These are phyloP conservation scores for Ophion ellenae DNA, from an alignment of 2,888 invertebrate species.

Conservation along the genomic window DNA sequence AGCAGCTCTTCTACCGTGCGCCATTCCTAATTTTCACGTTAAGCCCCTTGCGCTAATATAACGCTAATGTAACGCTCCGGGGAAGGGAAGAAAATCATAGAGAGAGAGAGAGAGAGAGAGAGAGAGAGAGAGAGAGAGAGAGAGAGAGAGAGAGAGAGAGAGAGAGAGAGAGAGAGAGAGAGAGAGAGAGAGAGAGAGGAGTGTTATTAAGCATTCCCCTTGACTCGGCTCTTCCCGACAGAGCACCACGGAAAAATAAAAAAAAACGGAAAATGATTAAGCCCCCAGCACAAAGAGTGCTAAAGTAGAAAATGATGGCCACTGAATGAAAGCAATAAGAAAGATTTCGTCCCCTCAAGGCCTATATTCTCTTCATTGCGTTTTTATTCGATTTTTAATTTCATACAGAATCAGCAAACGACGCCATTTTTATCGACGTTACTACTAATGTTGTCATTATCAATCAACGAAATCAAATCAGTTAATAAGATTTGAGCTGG, in stretches of 20 bases:
- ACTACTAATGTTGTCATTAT: too few relatives aligned
- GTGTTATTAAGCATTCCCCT: slow-evolving; percentile 73
- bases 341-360: slow-evolving; percentile 9
- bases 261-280: slow-evolving; percentile 40
- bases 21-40: slow-evolving; percentile 79
- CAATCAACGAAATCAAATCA: too few relatives aligned
- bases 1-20: slow-evolving; percentile 72
- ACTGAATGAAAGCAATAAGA: slow-evolving; percentile 3
- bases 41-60: slow-evolving; percentile 78
- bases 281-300: slow-evolving; percentile 27
- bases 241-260: slow-evolving; percentile 17
- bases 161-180: slow-evolving; percentile 32
- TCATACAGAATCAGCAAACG: neutral
- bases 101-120: neutral
- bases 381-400: slow-evolving; percentile 24
- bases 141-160: slow-evolving; percentile 23
- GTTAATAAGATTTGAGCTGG: too few relatives aligned
- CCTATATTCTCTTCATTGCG: slow-evolving; percentile 7
- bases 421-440: too few relatives aligned
- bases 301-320: slow-evolving; percentile 33
- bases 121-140: slow-evolving; percentile 37
- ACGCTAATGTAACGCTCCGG: slow-evolving; percentile 75
- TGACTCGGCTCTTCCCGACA: slow-evolving; percentile 40
- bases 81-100: slow-evolving; percentile 1
- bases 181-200: slow-evolving; percentile 23